Evolutionary conservation across 2,888 invertebrate species (phyloP).

Genomic region (Gortyna flavago): DNA sequence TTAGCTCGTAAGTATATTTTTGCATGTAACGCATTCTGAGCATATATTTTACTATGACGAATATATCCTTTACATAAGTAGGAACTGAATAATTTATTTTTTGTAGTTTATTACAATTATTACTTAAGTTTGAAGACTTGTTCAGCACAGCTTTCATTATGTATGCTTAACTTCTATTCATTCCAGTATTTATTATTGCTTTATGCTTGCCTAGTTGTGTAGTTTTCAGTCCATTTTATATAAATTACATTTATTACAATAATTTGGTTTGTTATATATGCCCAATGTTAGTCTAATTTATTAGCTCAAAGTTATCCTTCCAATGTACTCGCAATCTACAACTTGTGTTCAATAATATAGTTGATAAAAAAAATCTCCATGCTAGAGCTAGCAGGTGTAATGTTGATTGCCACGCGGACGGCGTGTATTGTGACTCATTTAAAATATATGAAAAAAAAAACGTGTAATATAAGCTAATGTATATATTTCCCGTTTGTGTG

Average conservation of each 20-base stretch:
- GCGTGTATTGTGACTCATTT: background rate
- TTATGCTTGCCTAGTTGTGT: conserved; percentile 60
- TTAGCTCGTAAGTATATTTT: conserved; percentile 41
- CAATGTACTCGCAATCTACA: conserved; percentile 47
- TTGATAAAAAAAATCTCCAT: conserved; percentile 16
- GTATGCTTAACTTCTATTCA: conserved; percentile 51
- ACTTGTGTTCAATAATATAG: conserved; percentile 54
- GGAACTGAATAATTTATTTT: conserved; percentile 36
- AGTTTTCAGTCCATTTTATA: conserved; percentile 40
- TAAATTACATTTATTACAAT: conserved; percentile 32
- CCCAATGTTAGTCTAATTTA: conserved; percentile 50
- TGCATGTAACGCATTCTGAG: conserved; percentile 13
- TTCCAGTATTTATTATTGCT: conserved; percentile 71
- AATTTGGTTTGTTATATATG: conserved; percentile 32
- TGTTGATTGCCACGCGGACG: conserved; percentile 14
- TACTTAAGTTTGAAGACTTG: conserved; percentile 7
- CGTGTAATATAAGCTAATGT: conserved; percentile 35
- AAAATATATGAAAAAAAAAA: conserved; percentile 1
- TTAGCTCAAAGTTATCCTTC: conserved; percentile 71
- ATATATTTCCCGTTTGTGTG: conserved; percentile 35
- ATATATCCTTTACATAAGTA: conserved; percentile 27
- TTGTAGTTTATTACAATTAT: conserved; percentile 21
- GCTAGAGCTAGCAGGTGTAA: conserved; percentile 22
- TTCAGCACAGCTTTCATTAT: conserved; percentile 8
- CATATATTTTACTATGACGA: conserved; percentile 21